phyloP scores from a whole-genome alignment of 2,113 vertebrate genomes.

The Noturus placidus region DNA sequence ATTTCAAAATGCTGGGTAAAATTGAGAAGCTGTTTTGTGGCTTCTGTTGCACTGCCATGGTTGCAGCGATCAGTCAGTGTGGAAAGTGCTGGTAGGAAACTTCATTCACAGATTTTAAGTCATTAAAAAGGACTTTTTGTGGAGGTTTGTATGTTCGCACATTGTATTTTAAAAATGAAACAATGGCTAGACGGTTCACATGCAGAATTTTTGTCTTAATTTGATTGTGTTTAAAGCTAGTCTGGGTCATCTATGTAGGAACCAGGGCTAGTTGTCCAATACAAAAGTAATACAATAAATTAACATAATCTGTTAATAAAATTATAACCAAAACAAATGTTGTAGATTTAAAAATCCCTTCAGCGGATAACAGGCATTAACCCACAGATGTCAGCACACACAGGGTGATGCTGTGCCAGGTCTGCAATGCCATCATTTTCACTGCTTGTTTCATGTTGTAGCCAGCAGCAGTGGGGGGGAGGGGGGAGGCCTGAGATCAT shows the following conservation, averaged over 20 bases:
- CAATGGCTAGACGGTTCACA: neutral
- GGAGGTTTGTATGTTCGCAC: neutral
- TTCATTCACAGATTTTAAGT: neutral
- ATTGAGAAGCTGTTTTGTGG: conserved; percentile 41
- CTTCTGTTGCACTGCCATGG: conserved; percentile 30
- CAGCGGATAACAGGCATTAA: neutral
- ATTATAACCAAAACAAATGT: neutral
- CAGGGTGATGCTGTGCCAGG: neutral
- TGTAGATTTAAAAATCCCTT: neutral
- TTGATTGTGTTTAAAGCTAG: neutral
- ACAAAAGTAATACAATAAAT: neutral
- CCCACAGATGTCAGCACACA: conserved; percentile 14
- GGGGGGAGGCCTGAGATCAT: conserved; percentile 38
- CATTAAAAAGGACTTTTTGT: neutral
- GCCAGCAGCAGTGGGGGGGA: conserved; percentile 8
- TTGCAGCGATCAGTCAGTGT: conserved; percentile 18
- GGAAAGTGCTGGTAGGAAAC: conserved; percentile 25
- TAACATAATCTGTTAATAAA: neutral
- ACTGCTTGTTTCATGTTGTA: conserved; percentile 16
- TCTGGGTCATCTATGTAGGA: neutral
- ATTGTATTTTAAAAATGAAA: neutral
- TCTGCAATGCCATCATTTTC: conserved; percentile 3
- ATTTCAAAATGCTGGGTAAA: conserved; percentile 40
- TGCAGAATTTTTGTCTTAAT: too few relatives aligned
- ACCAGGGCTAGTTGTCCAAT: neutral